Base-by-base conservation (phyloP, 2,113 vertebrate genomes). In the Tursiops truncatus region DNA sequence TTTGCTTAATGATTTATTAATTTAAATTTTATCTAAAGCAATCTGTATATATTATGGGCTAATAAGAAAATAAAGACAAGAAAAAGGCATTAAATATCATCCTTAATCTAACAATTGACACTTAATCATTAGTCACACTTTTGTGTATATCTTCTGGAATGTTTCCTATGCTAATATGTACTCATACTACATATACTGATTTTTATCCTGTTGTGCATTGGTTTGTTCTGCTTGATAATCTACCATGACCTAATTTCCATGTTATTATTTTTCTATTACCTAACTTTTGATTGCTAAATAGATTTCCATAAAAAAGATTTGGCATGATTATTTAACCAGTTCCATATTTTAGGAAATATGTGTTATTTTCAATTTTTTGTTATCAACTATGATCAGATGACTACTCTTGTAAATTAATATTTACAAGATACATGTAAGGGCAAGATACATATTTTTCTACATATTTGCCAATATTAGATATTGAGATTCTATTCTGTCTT, bases 61-160 rank as follows among this genome's bases (percentile, higher is more conserved):
- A 77, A 70, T 92, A 44, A 76, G 62, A 86, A 94, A 89, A 80
- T 80, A 92, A 63, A 96, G 23, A 68, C 5, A 77, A 62, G n/a
- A 31, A 38, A 62, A 71, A 95, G 17, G 1, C 36, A 93, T 73
- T 85, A 67, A 90, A 25, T 60, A 74, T 28, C 38, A 67, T 62
- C 23, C 28, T 68, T 86, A 41, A 62, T 68, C 26, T 93, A 85
- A 80, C 58, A 90, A 11, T 33, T 56, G 2, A 85, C 17, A 36
- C 20, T 71, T 62, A 71, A 65, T 81, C 47, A 33, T 85, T 93
- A 81, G 90, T 86, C 18, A 81, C 41, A 93, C 17, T 79, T 85
- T 80, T 80, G 31, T 76, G 41, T 76, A 62, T 81, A 26, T 62
- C 23, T 53, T 81, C 26, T 36, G 53, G n/a, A 89, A 41, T 44